These are phyloP conservation scores for Octomys mimax DNA, from an alignment of 2,797 vertebrate genomes.

Conservation along the genomic window DNA sequence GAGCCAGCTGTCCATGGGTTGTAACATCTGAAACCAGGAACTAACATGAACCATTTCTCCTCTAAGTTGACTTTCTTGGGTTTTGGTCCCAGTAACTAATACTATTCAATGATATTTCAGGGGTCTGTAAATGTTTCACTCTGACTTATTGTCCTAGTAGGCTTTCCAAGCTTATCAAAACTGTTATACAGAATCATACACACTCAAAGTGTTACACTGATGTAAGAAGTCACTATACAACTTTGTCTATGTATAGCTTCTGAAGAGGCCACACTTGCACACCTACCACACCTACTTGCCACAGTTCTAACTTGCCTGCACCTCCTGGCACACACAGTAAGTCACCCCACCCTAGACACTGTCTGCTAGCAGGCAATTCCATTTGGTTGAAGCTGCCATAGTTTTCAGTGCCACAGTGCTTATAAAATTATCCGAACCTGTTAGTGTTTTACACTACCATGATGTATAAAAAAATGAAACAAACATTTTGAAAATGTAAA, in stretches of 20 bases:
- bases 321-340: background rate
- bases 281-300: background rate
- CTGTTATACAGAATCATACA: background rate
- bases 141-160: background rate
- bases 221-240: background rate
- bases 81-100: background rate
- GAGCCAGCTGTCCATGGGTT: background rate
- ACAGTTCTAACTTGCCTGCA: background rate
- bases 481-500: background rate
- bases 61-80: background rate
- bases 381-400: background rate
- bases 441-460: background rate
- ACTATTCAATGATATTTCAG: background rate
- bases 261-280: background rate
- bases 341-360: rapidly evolving
- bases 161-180: background rate
- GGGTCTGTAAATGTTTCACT: background rate
- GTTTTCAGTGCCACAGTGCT: background rate
- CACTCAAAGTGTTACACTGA: background rate
- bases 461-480: background rate
- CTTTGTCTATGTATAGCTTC: background rate
- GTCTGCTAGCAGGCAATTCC: background rate
- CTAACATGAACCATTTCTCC: background rate
- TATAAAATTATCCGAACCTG: background rate
- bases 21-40: background rate